Base-by-base conservation (phyloP, 2,888 invertebrate species). In the Brachypalpus laphriformis region DNA sequence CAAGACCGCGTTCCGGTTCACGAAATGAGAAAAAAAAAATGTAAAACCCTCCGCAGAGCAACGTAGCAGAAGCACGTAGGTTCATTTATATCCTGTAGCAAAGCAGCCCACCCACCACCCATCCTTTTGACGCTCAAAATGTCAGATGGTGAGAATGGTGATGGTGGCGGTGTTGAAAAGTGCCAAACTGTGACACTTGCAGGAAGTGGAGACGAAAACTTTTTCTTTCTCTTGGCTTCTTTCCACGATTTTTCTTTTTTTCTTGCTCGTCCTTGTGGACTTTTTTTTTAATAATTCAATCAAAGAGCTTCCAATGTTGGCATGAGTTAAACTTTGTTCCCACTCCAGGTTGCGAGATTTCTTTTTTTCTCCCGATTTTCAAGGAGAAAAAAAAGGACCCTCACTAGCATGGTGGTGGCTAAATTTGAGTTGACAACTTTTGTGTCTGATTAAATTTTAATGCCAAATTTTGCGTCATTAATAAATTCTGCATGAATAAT, bases 401-500 rank as follows among this genome's bases (percentile, higher is more conserved):
- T 16, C 20, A n/a, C 31, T 40, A 11, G 54, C 56, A 31, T 28
- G 51, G 54, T 11, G 77, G 40, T 47, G 66, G 68, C 65, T 87
- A 87, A 87, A 88, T 87, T 86, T 86, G 87, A 87, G 87, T 87
- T 89, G 88, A 88, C 88, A 88, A 88, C 88, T 88, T 89, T 88
- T 89, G 88, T 89, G 89, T 89, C 90, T 90, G 89, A 91, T 90
- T 89, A 90, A 91, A 90, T 91, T 91, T 90, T 91, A 90, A 90
- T 90, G 89, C 87, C 88, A 87, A 87, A 87, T 87, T 88, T 87
- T 75, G 68, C 61, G 70, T 85, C 87, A 87, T 88, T 88, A 88
- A 87, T 88, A 87, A 87, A 88, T 88, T 88, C 88, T 87, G 87
- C 88, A 88, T 87, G 88, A 88, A 87, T 88, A 87, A 88, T 83